phyloP scores from a whole-genome alignment of 2,888 invertebrate species.

The Tetragonisca angustula region DNA sequence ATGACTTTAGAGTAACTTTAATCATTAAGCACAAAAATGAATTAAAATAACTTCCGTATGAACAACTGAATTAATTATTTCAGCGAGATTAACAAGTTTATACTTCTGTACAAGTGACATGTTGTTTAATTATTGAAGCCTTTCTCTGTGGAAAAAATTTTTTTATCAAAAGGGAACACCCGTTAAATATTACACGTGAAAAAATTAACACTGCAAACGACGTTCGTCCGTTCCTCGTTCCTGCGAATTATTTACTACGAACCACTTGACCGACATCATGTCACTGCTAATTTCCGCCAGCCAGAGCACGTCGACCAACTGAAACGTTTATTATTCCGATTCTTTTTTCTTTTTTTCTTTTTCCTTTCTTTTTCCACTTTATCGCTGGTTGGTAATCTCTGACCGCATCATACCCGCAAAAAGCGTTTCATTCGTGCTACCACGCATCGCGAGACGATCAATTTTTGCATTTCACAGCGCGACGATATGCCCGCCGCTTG shows the following conservation, averaged over 20 bases:
- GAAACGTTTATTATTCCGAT: constrained; percentile 1
- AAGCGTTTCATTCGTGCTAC: constrained; percentile 8
- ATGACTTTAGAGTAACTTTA: background rate
- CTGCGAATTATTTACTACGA: no score
- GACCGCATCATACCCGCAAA: background rate
- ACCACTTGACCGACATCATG: constrained; percentile 1
- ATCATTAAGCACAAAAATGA: background rate
- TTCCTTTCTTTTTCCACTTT: background rate
- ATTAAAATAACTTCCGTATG: background rate
- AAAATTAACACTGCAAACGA: background rate
- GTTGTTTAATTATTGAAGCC: background rate
- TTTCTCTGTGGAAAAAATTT: background rate
- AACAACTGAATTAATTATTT: background rate
- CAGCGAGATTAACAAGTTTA: background rate
- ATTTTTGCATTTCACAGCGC: background rate
- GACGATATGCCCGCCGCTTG: background rate
- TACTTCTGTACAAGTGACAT: background rate
- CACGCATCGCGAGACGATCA: background rate
- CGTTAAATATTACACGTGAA: background rate
- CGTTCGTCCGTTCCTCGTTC: background rate
- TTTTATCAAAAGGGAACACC: background rate
- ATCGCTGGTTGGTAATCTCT: background rate
- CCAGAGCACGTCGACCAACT: background rate
- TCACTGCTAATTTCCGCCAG: background rate
- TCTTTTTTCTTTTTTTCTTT: constrained; percentile 9